Evolutionary conservation across 2,888 invertebrate species (phyloP), one percentile per base, ranked within the genome.

Genomic region (Hesperia comma): DNA sequence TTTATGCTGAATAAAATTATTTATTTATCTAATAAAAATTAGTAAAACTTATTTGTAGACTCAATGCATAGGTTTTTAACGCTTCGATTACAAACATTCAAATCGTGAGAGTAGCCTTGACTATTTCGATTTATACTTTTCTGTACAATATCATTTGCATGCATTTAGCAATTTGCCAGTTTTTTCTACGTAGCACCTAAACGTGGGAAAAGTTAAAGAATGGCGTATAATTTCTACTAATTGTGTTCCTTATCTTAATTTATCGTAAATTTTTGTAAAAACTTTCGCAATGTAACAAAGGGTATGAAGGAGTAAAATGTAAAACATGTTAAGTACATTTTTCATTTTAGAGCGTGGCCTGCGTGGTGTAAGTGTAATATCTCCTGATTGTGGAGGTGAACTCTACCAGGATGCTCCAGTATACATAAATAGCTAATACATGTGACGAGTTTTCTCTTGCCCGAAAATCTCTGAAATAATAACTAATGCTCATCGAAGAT

Each of bases 31-130:
- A 26, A 26, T 26, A 26, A 26, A 4, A 26, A 26, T 26, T 26
- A 26, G 26, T 26, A 26, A 26, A 26, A 26, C 2, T 46, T 17
- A 8, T 46, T 51, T 7, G 10, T 12, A 51, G 21, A 51, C 21
- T 46, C 46, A 17, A 46, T 17, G 46, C 17, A 15, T 46, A 7
- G 46, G 14, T 51, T 51, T 51, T 32, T 51, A 41, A 40, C 21
- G 12, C 51, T 57, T 41, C 43, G 51, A 49, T 49, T 53, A 53
- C 58, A 32, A 26, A 58, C 37, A 64, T 58, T 57, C 49, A 19
- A 68, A 76, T 75, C 75, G 68, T 75, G 73, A 67, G 64, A 64
- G 64, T 58, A 69, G 37, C 76, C 77, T 78, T 75, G 74, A 33
- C 43, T 69, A 74, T 76, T 76, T 77, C 74, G 63, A 67, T 63